These are phyloP conservation scores for Rhinogobio ventralis DNA, from an alignment of 2,797 vertebrate species.

Conservation along the genomic window DNA sequence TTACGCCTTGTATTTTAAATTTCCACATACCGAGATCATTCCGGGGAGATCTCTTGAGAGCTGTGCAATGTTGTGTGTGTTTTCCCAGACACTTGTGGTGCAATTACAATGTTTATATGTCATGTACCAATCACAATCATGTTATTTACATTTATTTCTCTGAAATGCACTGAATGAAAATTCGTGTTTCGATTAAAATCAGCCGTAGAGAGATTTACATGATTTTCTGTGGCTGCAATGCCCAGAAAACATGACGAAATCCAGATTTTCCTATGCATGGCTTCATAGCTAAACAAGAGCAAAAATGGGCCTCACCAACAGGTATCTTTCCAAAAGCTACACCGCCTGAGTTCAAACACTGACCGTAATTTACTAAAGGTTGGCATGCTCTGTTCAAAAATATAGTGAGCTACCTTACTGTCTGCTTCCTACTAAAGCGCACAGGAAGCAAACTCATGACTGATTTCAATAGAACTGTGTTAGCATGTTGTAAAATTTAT, in stretches of 20 bases:
- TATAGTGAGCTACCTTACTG: not conserved
- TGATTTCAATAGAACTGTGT: not conserved
- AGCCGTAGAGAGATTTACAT: constrained; percentile 67
- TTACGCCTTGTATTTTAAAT: constrained; percentile 3
- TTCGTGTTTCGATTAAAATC: constrained; percentile 63
- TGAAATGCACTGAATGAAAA: constrained; percentile 63
- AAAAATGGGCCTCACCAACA: constrained; percentile 51
- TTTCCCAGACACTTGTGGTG: not conserved
- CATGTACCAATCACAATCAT: constrained; percentile 58
- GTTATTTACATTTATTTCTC: constrained; percentile 61
- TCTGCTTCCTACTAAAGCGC: not conserved
- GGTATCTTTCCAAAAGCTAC: not conserved
- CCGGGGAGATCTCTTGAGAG: constrained; percentile 1
- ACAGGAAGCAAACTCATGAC: not conserved
- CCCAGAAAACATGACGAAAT: constrained; percentile 66
- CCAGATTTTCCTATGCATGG: constrained; percentile 60
- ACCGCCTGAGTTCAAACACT: not conserved
- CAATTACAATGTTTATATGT: constrained; percentile 43
- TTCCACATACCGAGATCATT: constrained; percentile 13
- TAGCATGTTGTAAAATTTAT: not conserved
- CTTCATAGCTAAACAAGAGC: constrained; percentile 60
- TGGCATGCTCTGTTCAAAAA: not conserved
- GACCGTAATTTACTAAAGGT: not conserved
- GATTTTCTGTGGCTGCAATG: constrained; percentile 53
- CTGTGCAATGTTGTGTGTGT: constrained; percentile 24